Evolutionary conservation across 2,113 vertebrate species (phyloP).

Genomic region (Petaurus breviceps): DNA sequence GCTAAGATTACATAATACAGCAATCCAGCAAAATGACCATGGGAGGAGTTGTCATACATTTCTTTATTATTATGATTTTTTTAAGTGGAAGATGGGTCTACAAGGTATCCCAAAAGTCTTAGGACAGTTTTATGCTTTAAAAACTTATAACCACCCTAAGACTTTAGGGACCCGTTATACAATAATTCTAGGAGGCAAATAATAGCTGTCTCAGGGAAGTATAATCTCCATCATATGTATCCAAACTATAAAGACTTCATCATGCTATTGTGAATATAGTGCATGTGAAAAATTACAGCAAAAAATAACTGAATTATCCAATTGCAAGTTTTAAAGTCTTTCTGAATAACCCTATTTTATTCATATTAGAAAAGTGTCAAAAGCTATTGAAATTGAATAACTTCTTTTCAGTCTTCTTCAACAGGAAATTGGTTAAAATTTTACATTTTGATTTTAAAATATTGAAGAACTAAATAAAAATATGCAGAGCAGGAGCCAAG

Average conservation of each 20-base stretch:
- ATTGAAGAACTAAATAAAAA: constrained; percentile 73
- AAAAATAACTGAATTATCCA: constrained; percentile 31
- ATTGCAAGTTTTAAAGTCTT: constrained; percentile 26
- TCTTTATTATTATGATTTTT: neutral
- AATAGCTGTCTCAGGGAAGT: neutral
- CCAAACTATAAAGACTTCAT: constrained; percentile 57
- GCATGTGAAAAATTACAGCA: constrained; percentile 65
- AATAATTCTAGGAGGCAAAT: neutral
- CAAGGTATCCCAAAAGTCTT: neutral
- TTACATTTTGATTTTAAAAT: constrained; percentile 64
- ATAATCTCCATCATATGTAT: neutral
- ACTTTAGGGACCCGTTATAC: neutral
- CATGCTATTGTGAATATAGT: constrained; percentile 47
- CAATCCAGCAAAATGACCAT: neutral
- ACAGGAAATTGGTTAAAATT: neutral
- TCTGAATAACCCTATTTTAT: constrained; percentile 60
- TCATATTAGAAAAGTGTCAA: constrained; percentile 63
- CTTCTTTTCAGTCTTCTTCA: constrained; percentile 58
- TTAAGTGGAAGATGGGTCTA: neutral
- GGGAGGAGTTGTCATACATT: neutral
- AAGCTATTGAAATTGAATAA: constrained; percentile 38
- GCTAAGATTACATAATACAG: neutral
- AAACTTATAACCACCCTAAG: neutral
- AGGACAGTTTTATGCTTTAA: neutral
- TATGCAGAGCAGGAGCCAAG: constrained; percentile 59